Percentiles rank a stretch among this genome's conserved stretches.
Conservation (phyloP, 2,888 invertebrate genomes). For the Eristalinus sepulchralis region DNA sequence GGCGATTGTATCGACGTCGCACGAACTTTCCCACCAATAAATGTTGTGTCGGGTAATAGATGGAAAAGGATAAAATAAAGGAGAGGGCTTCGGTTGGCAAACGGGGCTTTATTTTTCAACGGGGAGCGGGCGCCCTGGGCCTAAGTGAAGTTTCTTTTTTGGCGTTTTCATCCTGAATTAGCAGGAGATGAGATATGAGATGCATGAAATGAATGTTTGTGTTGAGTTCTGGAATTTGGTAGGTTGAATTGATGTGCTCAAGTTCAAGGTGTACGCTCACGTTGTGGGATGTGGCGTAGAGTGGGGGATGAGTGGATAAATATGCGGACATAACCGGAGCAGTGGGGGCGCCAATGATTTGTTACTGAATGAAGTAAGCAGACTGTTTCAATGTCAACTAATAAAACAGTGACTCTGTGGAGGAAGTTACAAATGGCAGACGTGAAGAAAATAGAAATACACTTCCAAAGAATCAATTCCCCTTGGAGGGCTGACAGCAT, state of each 20-base stretch:
- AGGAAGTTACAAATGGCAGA: no score
- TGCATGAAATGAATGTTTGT: not conserved
- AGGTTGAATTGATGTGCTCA: not conserved
- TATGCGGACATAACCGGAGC: no score
- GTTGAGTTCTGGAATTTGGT: not conserved
- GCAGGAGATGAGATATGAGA: not conserved
- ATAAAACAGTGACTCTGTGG: no score
- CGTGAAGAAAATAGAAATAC: no score
- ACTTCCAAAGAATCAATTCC: no score
- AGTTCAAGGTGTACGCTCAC: not conserved
- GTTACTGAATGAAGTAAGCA: no score
- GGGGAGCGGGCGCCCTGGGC: not conserved
- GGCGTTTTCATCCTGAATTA: not conserved
- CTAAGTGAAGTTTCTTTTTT: not conserved
- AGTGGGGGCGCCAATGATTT: no score
- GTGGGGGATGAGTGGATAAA: no score
- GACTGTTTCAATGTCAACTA: no score
- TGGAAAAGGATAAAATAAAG: slow-evolving; percentile 14
- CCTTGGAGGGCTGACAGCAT: no score
- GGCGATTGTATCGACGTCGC: slow-evolving; percentile 5
- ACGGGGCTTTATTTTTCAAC: not conserved
- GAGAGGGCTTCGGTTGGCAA: not conserved
- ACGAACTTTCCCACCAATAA: slow-evolving; percentile 15
- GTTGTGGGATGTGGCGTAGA: not conserved
- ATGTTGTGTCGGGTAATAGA: slow-evolving; percentile 20